A percentile compares a stretch with the other conserved stretches of the same genome.
Evolutionary conservation across 2,888 invertebrate genomes (phyloP).

Genomic region (Erebia palarica): DNA sequence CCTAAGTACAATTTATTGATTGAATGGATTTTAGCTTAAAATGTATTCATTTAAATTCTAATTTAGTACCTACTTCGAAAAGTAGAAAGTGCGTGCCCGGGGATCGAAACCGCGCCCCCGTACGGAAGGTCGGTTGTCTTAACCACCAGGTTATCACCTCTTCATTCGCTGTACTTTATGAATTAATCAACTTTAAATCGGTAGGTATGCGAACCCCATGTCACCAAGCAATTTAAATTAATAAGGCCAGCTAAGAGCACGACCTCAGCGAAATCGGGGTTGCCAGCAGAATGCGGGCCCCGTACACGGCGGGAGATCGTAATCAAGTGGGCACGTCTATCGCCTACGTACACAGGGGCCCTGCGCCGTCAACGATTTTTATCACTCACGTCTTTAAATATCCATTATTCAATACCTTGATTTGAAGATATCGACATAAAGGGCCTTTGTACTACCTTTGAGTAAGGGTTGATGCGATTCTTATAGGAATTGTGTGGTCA

Average conservation of each 20-base stretch:
- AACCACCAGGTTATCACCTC: too few relatives aligned
- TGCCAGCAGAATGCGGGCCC: conserved; percentile 51
- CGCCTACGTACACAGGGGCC: conserved; percentile 52
- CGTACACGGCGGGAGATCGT: conserved; percentile 55
- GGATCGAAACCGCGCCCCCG: too few relatives aligned
- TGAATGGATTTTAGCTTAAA: too few relatives aligned
- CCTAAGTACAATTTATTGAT: too few relatives aligned
- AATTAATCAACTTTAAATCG: background rate
- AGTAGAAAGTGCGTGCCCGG: too few relatives aligned
- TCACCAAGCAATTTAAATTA: conserved; percentile 23
- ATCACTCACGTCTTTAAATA: conserved; percentile 64
- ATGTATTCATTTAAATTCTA: too few relatives aligned
- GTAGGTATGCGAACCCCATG: conserved; percentile 1
- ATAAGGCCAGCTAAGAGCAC: conserved; percentile 21
- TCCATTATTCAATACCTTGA: conserved; percentile 57
- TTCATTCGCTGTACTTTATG: too few relatives aligned
- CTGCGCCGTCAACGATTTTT: conserved; percentile 61
- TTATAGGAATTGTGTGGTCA: conserved; percentile 22
- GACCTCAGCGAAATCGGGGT: conserved; percentile 37
- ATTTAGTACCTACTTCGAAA: too few relatives aligned
- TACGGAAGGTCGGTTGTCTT: too few relatives aligned
- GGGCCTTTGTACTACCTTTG: conserved; percentile 27
- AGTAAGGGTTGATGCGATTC: conserved; percentile 24
- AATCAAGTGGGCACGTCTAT: conserved; percentile 58
- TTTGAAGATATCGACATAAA: conserved; percentile 36